Conservation (phyloP, 2,797 vertebrate species). For the Enteromius trimaculatus region DNA sequence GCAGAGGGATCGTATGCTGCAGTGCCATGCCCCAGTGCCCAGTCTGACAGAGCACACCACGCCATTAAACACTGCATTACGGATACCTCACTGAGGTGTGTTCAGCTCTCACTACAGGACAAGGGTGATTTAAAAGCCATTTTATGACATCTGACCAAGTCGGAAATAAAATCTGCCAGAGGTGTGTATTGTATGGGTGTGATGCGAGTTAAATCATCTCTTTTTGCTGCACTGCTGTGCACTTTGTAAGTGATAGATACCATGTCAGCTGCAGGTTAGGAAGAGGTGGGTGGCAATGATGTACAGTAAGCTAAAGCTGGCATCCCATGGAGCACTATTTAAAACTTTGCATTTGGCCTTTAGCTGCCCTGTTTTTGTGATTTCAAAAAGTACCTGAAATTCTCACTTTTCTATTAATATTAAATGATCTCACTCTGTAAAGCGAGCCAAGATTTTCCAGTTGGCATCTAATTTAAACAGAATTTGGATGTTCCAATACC, state of each 20-base stretch:
- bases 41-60: constrained; percentile 41
- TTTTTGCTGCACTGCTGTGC: constrained; percentile 3
- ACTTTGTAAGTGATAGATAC: constrained; percentile 37
- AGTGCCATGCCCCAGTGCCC: constrained; percentile 35
- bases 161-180: constrained; percentile 35
- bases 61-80: constrained; percentile 52
- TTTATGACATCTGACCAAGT: constrained; percentile 37
- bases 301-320: constrained; percentile 10
- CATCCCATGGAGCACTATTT: constrained; percentile 39
- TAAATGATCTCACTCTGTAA: constrained; percentile 42
- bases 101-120: constrained; percentile 31
- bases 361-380: constrained; percentile 50
- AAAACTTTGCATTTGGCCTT: constrained; percentile 41
- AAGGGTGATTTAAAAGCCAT: constrained; percentile 28
- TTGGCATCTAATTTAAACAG: constrained; percentile 46
- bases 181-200: constrained; percentile 8
- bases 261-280: constrained; percentile 18
- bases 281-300: constrained; percentile 36
- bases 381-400: constrained; percentile 69
- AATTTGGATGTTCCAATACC: constrained; percentile 47
- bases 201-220: constrained; percentile 16
- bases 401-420: constrained; percentile 64
- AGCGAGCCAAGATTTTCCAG: constrained; percentile 19
- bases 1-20: constrained; percentile 45
- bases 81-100: constrained; percentile 20